These are phyloP conservation scores for Polypterus senegalus DNA, from an alignment of 2,113 vertebrate genomes.

Conservation along the genomic window DNA sequence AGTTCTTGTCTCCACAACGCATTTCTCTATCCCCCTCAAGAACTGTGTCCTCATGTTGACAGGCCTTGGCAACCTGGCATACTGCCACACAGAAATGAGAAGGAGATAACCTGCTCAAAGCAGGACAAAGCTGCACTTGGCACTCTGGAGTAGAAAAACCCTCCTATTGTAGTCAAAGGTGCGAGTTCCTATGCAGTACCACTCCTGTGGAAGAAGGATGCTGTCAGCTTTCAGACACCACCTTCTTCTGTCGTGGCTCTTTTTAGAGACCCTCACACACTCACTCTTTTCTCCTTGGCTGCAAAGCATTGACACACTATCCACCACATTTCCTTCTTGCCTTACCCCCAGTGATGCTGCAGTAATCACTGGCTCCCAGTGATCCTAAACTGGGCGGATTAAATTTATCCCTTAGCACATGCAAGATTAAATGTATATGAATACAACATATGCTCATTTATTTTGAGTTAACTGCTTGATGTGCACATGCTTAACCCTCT, in stretches of 20 bases:
- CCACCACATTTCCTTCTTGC: too few species aligned
- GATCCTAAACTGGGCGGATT: too few species aligned
- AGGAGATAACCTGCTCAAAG: constrained; percentile 1
- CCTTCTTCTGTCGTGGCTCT: background rate
- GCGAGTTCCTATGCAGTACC: constrained; percentile 2
- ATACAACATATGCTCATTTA: too few species aligned
- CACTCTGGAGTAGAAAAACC: background rate
- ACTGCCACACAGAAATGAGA: constrained; percentile 9
- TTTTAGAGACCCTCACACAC: background rate
- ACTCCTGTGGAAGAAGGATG: constrained; percentile 8
- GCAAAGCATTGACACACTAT: too few species aligned
- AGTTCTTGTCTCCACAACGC: constrained; percentile 3
- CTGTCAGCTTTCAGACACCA: background rate
- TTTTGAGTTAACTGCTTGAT: too few species aligned
- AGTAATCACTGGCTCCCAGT: too few species aligned
- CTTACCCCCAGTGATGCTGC: too few species aligned
- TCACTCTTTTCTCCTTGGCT: too few species aligned
- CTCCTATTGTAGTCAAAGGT: constrained; percentile 6
- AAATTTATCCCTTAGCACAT: too few species aligned
- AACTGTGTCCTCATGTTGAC: constrained; percentile 6
- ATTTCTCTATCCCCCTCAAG: background rate
- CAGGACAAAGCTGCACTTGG: constrained; percentile 6
- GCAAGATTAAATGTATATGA: too few species aligned
- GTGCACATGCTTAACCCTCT: too few species aligned
- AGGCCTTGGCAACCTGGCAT: constrained; percentile 13